Evolutionary conservation across 2,113 vertebrate species (phyloP), one percentile per base, ranked within the genome.

Genomic region (Seriola quinqueradiata): DNA sequence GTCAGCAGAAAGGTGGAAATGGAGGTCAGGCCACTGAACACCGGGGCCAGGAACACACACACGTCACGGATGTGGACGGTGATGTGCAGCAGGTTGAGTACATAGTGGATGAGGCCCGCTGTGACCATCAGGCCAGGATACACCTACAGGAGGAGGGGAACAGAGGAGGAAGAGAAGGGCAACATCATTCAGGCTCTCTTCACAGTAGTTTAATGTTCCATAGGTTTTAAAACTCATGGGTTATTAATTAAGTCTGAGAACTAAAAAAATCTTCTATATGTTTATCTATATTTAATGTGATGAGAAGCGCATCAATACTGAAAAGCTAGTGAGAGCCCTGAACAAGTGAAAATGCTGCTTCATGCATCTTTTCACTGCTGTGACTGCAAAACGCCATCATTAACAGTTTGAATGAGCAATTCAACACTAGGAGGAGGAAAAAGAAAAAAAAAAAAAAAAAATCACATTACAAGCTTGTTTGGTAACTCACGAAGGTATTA

Each of bases 21-120:
- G 90, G 98, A 95, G 68, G 98, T 99, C 95, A 99, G 96, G 95
- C 98, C 97, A 82, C 98, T 99, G 90, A 99, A 99, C 90, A 98
- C 95, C 1, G 98, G 98, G 48, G 97, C 97, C 89, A 99, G 94
- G 90, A 99, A 99, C 63, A 99, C 97, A 75, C 97, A 99, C 0
- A 99, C 98, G 59, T 99, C 98, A 89, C 97, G 96, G 95, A 99
- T 99, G 88, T 99, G 97, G 76, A 99, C 97, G 1, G 97, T 97
- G 88, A 99, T 89, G 3, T 99, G 96, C 54, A 99, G 96, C 79
- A 97, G 96, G 92, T 99, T 98, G 93, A 99, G 95, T 83, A 98
- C 96, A 94, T 97, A 99, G 95, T 99, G 97, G 89, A 99, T 97
- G 92, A 98, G 96, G 83, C 98, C 98, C 46, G 98, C 98, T n/a